Evolutionary conservation across 2,888 invertebrate species (phyloP).

Genomic region (Conops quadrifasciatus): DNA sequence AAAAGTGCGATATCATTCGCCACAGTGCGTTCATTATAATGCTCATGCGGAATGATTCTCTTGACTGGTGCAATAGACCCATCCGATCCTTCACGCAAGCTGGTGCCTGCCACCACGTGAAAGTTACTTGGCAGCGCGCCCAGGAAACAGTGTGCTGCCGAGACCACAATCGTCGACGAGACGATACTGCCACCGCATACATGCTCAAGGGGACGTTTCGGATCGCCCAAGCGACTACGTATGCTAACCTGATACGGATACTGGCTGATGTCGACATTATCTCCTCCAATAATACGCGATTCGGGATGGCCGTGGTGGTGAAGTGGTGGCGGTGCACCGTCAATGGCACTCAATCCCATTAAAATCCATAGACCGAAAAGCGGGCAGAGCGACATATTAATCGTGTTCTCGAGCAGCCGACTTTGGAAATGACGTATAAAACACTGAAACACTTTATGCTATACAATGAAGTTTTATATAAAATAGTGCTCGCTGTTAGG

Average conservation of each 20-base stretch:
- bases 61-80: slow-evolving; percentile 67
- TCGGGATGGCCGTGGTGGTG: too few species aligned
- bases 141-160: slow-evolving; percentile 65
- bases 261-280: slow-evolving; percentile 46
- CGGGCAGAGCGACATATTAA: too few species aligned
- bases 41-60: slow-evolving; percentile 66
- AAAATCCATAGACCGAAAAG: too few species aligned
- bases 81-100: slow-evolving; percentile 61
- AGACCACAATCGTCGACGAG: slow-evolving; percentile 58
- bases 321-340: too few species aligned
- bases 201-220: slow-evolving; percentile 53
- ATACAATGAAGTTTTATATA: too few species aligned
- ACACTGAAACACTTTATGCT: too few species aligned
- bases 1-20: slow-evolving; percentile 70
- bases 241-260: slow-evolving; percentile 55
- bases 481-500: too few species aligned
- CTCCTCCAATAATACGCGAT: slow-evolving; percentile 60
- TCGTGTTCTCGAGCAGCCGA: too few species aligned
- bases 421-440: too few species aligned
- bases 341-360: too few species aligned
- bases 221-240: too few species aligned
- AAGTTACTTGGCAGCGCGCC: slow-evolving; percentile 46
- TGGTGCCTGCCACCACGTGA: slow-evolving; percentile 68
- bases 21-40: slow-evolving; percentile 62
- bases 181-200: slow-evolving; percentile 66